Conservation (phyloP, 2,113 vertebrate genomes). For the Monarcha castaneiventris region DNA sequence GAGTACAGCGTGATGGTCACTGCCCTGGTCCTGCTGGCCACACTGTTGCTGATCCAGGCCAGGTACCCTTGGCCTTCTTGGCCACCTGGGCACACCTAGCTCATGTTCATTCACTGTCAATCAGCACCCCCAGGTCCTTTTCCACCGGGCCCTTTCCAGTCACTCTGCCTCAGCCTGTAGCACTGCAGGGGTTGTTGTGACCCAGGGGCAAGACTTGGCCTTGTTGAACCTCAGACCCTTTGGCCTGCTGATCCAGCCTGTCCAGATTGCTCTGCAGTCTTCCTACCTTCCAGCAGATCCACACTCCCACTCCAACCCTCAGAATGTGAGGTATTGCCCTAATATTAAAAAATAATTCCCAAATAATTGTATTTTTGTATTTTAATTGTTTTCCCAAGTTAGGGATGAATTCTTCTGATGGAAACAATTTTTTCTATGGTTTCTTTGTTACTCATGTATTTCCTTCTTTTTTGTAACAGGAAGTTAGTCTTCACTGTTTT, state of each 20-base stretch:
- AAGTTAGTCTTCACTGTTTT: neutral
- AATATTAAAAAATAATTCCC: neutral
- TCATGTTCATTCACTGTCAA: neutral
- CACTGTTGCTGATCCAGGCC: neutral
- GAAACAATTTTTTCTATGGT: neutral
- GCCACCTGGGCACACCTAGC: neutral
- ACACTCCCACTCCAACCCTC: neutral
- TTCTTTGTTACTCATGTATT: neutral
- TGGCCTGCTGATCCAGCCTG: neutral
- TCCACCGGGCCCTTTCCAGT: accelerated
- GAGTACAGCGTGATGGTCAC: neutral
- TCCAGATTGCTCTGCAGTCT: neutral
- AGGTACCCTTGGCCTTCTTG: neutral
- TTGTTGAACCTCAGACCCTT: neutral
- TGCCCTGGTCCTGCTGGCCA: neutral
- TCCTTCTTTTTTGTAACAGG: neutral
- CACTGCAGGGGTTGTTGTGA: neutral
- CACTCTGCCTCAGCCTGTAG: neutral
- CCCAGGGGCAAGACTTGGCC: neutral
- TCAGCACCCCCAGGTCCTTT: neutral
- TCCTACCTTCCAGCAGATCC: neutral
- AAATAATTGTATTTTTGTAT: neutral
- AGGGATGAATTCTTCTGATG: neutral
- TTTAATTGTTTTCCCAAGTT: neutral
- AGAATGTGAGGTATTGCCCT: neutral